Evolutionary conservation across 2,113 vertebrate genomes (phyloP), one percentile per base, ranked within the genome.

Genomic region (Amazona vittata): DNA sequence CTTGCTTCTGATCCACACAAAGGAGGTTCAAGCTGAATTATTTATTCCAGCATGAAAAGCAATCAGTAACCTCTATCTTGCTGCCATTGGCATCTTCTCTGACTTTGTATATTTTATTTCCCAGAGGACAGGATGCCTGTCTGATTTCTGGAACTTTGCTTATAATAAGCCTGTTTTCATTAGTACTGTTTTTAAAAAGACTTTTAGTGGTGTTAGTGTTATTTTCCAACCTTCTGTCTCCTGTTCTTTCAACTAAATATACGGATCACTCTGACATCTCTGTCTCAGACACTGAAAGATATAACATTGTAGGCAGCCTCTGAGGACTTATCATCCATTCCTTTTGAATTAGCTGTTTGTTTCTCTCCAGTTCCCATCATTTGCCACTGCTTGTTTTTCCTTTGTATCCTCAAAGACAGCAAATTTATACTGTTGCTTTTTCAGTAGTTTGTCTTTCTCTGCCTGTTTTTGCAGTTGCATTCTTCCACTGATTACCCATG

Each of bases 11-110:
- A 39, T 79, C 29, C 8, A 0, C 1, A 1, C 0, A 2, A 68
- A 50, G 46, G 15, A 90, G 4, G 2, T 73, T 75, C 29, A 85
- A 90, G 12, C 6, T 76, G 74, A 80, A 92, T 90, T 93, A 74
- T 73, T 85, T 92, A 79, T 92, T 94, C 39, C 29, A 50, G 8
- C 20, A 11, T 44, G 49, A 83, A 88, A 96, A 95, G n/a, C 4
- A n/a, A 16, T 39, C 49, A 25, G 12, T 53, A 86, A 52, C 29
- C 26, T 86, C 63, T 88, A 26, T 46, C 25, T 85, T 65, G 5
- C 14, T 77, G 33, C 37, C 71, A 11, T 10, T 52, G 24, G 9
- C 11, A 26, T 92, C 24, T 65, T 80, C 35, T 85, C 68, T 67
- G 47, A 18, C 39, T 25, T 41, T 52, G 19, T 88, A 1, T 28